Conservation (phyloP, 2,888 invertebrate genomes). For the Cantharis flavilabris region DNA sequence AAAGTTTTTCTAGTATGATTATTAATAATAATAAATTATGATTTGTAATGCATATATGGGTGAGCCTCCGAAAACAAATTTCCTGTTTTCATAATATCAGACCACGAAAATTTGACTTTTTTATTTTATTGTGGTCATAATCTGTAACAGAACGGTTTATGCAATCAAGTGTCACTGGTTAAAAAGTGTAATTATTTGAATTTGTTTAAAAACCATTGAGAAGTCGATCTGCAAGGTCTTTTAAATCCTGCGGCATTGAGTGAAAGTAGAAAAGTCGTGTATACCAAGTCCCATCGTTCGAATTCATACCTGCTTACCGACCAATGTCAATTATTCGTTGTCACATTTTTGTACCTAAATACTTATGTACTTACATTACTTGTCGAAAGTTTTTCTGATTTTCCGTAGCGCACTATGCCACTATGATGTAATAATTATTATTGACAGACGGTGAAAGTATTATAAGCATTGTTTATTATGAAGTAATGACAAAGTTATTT, state of each 20-base stretch:
- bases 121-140: neutral
- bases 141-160: slow-evolving; percentile 3
- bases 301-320: neutral
- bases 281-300: slow-evolving; percentile 7
- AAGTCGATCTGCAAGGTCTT: slow-evolving; percentile 22
- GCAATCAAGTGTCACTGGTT: slow-evolving; percentile 17
- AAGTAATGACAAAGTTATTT: slow-evolving; percentile 14
- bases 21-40: neutral
- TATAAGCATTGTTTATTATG: slow-evolving; percentile 6
- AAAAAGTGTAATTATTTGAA: slow-evolving; percentile 5
- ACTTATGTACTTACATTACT: neutral
- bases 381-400: neutral
- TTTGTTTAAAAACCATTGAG: neutral
- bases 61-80: neutral
- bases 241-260: slow-evolving; percentile 18
- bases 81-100: neutral
- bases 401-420: slow-evolving; percentile 8
- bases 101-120: neutral
- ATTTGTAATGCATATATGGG: neutral
- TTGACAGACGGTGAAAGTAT: slow-evolving; percentile 22
- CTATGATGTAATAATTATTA: slow-evolving; percentile 24
- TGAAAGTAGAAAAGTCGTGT: slow-evolving; percentile 26
- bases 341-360: neutral
- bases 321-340: slow-evolving; percentile 18
- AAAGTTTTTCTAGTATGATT: neutral